phyloP scores from a whole-genome alignment of 2,888 invertebrate species.

The Neoascia interrupta region DNA sequence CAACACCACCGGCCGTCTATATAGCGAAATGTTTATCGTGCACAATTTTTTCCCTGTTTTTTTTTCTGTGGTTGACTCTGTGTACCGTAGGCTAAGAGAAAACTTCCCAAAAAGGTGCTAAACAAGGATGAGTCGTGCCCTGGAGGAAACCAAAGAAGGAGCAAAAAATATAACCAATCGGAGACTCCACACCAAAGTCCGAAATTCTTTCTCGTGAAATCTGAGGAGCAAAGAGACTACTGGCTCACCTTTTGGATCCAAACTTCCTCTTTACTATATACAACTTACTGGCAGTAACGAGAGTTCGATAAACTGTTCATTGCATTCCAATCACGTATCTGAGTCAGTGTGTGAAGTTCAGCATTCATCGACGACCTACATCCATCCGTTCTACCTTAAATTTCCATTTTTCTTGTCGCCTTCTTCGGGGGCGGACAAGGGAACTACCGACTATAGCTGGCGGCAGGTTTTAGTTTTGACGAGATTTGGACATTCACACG shows the following conservation, averaged over 20 bases:
- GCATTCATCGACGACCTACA: conserved; percentile 52
- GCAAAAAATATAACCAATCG: conserved; percentile 8
- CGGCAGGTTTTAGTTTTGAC: conserved; percentile 30
- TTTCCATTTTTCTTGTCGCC: conserved; percentile 28
- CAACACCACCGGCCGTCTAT: conserved; percentile 15
- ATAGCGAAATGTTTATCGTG: conserved; percentile 52
- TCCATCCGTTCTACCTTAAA: conserved; percentile 43
- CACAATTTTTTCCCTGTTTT: conserved; percentile 31
- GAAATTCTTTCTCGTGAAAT: conserved; percentile 18
- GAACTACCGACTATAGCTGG: too few relatives aligned
- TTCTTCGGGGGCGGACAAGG: too few relatives aligned
- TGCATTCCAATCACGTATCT: conserved; percentile 67
- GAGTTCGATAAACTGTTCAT: conserved; percentile 53
- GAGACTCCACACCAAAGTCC: conserved; percentile 26
- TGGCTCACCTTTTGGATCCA: not conserved
- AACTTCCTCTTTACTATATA: not conserved
- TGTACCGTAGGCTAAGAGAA: conserved; percentile 2
- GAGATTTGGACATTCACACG: conserved; percentile 55
- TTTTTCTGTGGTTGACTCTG: conserved; percentile 17
- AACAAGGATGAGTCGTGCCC: conserved; percentile 26
- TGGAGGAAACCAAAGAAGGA: not conserved
- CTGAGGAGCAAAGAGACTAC: not conserved
- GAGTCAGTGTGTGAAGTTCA: conserved; percentile 68
- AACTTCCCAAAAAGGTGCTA: conserved; percentile 13
- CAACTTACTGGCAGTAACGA: not conserved